phyloP scores from a whole-genome alignment of 2,113 vertebrate species.

The Hippocampus guttulatus region DNA sequence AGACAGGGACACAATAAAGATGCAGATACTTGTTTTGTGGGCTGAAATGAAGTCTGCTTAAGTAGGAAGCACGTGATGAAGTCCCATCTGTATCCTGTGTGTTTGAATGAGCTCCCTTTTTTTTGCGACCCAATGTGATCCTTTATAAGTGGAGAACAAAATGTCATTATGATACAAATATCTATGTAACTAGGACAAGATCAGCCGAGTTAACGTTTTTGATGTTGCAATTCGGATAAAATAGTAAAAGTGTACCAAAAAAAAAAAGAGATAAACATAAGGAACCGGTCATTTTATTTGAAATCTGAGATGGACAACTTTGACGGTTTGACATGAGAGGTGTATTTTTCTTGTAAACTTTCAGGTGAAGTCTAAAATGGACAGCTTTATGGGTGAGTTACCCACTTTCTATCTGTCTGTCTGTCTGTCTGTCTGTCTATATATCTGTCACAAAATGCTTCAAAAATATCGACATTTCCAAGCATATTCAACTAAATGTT shows the following conservation, averaged over 20 bases:
- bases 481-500: neutral
- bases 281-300: neutral
- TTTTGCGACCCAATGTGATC: slow-evolving; percentile 7
- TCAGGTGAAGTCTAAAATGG: neutral
- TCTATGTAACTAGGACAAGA: neutral
- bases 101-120: slow-evolving; percentile 37
- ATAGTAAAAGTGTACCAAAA: no score
- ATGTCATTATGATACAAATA: neutral
- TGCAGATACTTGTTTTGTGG: neutral
- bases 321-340: no score
- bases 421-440: no score
- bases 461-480: no score
- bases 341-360: no score
- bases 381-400: neutral
- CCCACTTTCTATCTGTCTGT: no score
- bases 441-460: no score
- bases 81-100: slow-evolving; percentile 37
- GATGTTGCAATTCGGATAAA: no score
- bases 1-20: neutral
- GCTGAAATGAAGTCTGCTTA: neutral
- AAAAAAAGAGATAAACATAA: no score
- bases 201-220: no score
- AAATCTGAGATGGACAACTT: neutral
- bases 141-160: slow-evolving; percentile 13
- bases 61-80: slow-evolving; percentile 45